phyloP scores from a whole-genome alignment of 2,113 vertebrate genomes.

The Formicarius rufipectus region DNA sequence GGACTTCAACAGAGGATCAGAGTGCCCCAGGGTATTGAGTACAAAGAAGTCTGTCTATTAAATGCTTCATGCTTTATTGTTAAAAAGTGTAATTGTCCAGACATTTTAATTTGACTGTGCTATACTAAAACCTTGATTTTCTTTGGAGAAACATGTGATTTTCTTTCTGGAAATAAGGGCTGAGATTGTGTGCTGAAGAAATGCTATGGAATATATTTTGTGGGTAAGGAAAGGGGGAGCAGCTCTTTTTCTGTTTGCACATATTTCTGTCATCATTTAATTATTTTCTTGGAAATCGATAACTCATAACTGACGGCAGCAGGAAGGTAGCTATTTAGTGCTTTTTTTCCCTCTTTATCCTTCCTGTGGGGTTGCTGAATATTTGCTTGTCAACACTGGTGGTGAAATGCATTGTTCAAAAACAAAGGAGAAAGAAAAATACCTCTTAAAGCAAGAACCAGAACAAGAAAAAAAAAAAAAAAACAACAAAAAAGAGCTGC shows the following conservation, averaged over 20 bases:
- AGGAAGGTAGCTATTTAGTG: background rate
- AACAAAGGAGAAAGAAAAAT: background rate
- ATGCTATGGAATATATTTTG: background rate
- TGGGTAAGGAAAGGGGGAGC: background rate
- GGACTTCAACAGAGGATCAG: background rate
- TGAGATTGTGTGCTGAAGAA: background rate
- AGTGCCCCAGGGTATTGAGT: background rate
- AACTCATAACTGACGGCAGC: constrained; percentile 21
- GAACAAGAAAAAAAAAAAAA: background rate
- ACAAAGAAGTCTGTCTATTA: constrained; percentile 27
- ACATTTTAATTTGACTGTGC: background rate
- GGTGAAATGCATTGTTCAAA: background rate
- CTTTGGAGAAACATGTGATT: background rate
- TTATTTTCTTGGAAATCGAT: background rate
- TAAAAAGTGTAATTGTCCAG: constrained; percentile 7
- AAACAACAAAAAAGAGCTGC: background rate
- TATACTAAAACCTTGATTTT: background rate
- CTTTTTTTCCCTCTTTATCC: background rate
- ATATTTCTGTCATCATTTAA: background rate
- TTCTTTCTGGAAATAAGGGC: background rate
- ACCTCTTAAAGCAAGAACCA: background rate
- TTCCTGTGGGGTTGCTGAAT: background rate
- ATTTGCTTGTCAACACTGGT: background rate
- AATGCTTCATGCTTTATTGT: constrained; percentile 10
- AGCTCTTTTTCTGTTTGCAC: background rate